Base-by-base conservation (phyloP, 2,113 vertebrate species). In the Oenanthe oenanthe region DNA sequence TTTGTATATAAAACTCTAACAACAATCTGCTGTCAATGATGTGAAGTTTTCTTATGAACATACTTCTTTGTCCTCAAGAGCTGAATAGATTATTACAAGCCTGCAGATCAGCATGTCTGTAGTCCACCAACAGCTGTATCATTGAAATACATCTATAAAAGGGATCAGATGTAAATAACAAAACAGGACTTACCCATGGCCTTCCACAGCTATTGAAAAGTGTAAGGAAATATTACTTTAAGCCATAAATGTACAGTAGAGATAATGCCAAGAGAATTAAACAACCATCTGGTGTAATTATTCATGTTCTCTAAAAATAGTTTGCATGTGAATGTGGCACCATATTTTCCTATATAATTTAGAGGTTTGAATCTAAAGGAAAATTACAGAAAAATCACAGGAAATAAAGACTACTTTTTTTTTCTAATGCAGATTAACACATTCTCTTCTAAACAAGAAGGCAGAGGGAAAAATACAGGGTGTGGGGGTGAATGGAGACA, bases 241-340 rank as follows among this genome's bases (percentile, higher is more conserved):
- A 97, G 96, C 89, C 94, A 96, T 96, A 97, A 97, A 93, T 71
- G 81, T 98, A 98, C 97, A 97, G 97, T 95, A 96, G 86, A 97
- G 90, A 97, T 95, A 97, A 98, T 97, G 96, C 96, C 97, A 97
- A 83, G 95, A 95, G 96, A 98, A 97, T 98, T 97, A 97, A 97
- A 93, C 96, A 97, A 96, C 97, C 98, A 98, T 98, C 98, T 98
- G 97, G 94, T 97, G 90, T 92, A 96, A 97, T 97, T 97, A 97
- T 97, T 98, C 97, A 98, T 92, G 88, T 85, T 96, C 71, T 68
- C 97, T 98, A 97, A 98, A 98, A 98, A 98, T 98, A 98, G 94
- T 88, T 95, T 97, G 82, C 88, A 95, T 93, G 96, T 95, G 95
- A 97, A 96, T 62, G 61, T 96, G 92, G 68, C 75, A 96, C 79